Evolutionary conservation across 2,797 vertebrate species (phyloP).

Genomic region (Jordanella pulchra): DNA sequence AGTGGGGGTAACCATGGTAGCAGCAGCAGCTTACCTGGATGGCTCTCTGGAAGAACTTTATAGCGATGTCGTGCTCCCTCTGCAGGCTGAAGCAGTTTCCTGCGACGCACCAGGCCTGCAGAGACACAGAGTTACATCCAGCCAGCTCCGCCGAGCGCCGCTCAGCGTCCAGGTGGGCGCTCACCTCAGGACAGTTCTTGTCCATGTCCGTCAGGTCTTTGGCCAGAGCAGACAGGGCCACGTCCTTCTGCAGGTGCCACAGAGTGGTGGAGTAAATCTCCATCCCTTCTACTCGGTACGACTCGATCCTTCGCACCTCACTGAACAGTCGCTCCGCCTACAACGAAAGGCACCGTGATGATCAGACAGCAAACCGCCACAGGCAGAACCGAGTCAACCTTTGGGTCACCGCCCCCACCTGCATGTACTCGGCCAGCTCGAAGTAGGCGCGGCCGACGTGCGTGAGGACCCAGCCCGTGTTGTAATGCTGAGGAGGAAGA

Average conservation of each 20-base stretch:
- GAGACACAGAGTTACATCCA: background rate
- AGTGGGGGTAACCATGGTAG: background rate
- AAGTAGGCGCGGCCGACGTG: conserved; percentile 97
- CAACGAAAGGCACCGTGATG: background rate
- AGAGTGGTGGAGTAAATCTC: conserved; percentile 97
- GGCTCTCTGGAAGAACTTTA: conserved; percentile 98
- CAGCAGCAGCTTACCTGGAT: conserved; percentile 89
- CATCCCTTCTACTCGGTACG: conserved; percentile 95
- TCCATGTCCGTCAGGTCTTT: conserved; percentile 99
- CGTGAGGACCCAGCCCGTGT: conserved; percentile 96
- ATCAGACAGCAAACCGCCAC: background rate
- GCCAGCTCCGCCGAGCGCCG: background rate
- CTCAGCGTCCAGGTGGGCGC: background rate
- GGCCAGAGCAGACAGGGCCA: conserved; percentile 93
- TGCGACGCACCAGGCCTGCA: conserved; percentile 95
- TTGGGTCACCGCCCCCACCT: conserved; percentile 75
- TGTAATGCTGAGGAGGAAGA: conserved; percentile 96
- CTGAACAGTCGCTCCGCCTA: conserved; percentile 96
- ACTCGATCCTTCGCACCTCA: conserved; percentile 94
- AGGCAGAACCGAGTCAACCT: background rate
- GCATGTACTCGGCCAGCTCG: conserved; percentile 95
- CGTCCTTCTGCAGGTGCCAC: conserved; percentile 98
- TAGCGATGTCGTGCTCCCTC: conserved; percentile 96
- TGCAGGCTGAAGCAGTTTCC: conserved; percentile 99
- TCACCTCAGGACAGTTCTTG: conserved; percentile 92